These are phyloP conservation scores for Clupea harengus DNA, from an alignment of 2,113 vertebrate genomes.

Conservation along the genomic window DNA sequence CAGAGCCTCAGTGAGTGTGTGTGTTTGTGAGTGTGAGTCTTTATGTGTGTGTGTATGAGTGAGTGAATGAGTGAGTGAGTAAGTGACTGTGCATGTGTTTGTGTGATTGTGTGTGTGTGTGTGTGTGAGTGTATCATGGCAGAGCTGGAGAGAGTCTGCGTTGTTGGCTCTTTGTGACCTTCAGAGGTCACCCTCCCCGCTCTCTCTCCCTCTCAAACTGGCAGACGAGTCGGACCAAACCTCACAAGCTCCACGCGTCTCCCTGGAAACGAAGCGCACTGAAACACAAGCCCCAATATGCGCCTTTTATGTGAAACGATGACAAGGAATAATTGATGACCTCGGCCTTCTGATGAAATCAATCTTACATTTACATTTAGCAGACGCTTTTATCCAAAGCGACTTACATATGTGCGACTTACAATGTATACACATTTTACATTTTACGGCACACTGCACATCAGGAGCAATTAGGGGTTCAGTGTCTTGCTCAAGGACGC, in stretches of 20 bases:
- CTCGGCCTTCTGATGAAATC: slow-evolving; percentile 37
- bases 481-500: too few species aligned
- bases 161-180: neutral
- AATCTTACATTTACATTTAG: slow-evolving; percentile 9
- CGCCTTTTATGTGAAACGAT: slow-evolving; percentile 27
- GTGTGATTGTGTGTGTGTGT: neutral
- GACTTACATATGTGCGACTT: too few species aligned
- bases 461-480: too few species aligned
- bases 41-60: neutral
- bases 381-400: too few species aligned
- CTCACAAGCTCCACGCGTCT: neutral
- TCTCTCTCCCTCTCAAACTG: neutral
- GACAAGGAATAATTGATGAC: slow-evolving; percentile 36
- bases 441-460: too few species aligned
- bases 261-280: neutral
- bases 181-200: neutral
- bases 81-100: neutral
- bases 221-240: neutral
- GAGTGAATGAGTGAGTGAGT: neutral
- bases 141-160: neutral
- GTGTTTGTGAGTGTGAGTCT: neutral
- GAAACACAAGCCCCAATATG: slow-evolving; percentile 11
- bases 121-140: neutral
- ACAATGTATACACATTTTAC: too few species aligned
- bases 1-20: neutral